Base-by-base conservation (phyloP, 2,113 vertebrate genomes). In the Grus americana region DNA sequence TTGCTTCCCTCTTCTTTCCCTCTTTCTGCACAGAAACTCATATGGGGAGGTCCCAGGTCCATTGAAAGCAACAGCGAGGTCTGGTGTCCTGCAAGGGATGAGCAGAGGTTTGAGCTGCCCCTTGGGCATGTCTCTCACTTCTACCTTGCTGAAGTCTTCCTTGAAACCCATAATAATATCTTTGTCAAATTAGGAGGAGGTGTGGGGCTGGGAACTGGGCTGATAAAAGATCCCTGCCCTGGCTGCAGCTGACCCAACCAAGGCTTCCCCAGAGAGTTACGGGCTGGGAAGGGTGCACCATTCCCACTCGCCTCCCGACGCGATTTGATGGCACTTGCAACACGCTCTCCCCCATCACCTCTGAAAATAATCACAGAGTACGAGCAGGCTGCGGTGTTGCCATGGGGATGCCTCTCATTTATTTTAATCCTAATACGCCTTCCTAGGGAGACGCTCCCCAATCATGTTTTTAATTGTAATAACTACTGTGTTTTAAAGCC, bases 391-490 rank as follows among this genome's bases (percentile, higher is more conserved):
- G 92, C 27, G 47, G 73, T 4, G 26, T 76, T 79, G 87, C 94
- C 81, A 65, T 63, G 90, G 47, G 90, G 95, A 85, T 96, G 5
- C 34, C 82, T 75, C 92, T 89, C 65, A 80, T 78, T 96, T 96
- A 81, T 94, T 94, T 86, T 90, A 96, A 96, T 96, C 95, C 94
- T 91, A 91, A 83, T 71, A 62, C 50, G 82, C 93, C 93, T 93
- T 97, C 88, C 92, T 81, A 85, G 84, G 87, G 94, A 93, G 92
- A 67, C 13, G 68, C 75, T 94, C 68, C 75, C 84, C 68, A 24
- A 76, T 88, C 47, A 32, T 36, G 91, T 90, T 95, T 96, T 95
- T 95, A 96, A 94, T 96, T 95, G 90, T 92, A 97, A 87, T 96
- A 91, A 96, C 88, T 88, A 63, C 90, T n/a, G 93, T 86, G 91